Evolutionary conservation across 2,113 vertebrate species (phyloP).

Genomic region (Elaphurus davidianus): DNA sequence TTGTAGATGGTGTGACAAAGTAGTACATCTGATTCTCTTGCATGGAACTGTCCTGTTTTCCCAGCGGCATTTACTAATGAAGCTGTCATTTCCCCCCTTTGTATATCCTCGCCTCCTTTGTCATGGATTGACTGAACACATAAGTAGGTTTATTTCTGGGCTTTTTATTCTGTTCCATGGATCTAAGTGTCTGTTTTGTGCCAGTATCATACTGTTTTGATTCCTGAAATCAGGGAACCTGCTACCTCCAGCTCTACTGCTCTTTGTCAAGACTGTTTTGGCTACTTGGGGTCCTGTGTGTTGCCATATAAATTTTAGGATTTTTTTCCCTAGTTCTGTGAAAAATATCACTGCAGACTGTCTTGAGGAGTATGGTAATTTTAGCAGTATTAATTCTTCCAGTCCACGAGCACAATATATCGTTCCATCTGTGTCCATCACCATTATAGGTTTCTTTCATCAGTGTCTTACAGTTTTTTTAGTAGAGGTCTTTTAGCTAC

Average conservation of each 20-base stretch:
- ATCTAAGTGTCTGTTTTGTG: not conserved
- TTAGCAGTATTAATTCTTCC: not conserved
- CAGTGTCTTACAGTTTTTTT: not conserved
- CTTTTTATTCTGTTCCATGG: not conserved
- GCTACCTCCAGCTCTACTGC: not conserved
- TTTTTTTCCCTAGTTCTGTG: not conserved
- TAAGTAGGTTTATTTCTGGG: not conserved
- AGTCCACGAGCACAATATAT: not conserved
- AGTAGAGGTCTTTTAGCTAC: not conserved
- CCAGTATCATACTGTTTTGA: not conserved
- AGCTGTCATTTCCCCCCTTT: not conserved
- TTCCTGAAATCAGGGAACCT: not conserved
- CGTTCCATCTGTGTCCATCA: not conserved
- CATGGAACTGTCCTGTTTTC: not conserved
- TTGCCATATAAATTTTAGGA: not conserved
- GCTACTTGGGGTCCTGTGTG: not conserved
- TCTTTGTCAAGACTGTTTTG: not conserved
- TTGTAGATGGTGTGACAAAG: not conserved
- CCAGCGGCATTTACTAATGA: not conserved
- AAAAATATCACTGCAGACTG: not conserved
- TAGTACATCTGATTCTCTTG: not conserved
- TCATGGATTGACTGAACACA: not conserved
- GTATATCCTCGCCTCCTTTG: not conserved
- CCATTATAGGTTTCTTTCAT: not conserved
- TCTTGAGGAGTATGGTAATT: not conserved